A percentile compares a stretch with the other conserved stretches of the same genome.
These are phyloP conservation scores for Pammene fasciana DNA, from an alignment of 2,888 invertebrate genomes.

Conservation along the genomic window DNA sequence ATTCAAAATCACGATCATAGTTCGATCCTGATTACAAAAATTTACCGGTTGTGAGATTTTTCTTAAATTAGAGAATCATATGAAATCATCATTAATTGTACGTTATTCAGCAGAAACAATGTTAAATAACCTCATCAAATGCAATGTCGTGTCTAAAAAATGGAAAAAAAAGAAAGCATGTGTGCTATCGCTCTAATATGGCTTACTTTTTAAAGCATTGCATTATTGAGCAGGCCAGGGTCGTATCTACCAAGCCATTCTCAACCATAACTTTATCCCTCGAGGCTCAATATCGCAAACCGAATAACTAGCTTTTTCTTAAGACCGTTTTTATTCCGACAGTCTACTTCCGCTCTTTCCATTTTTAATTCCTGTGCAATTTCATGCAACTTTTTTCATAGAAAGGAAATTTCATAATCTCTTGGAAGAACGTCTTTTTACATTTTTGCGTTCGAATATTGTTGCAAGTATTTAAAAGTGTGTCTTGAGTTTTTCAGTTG, in stretches of 20 bases:
- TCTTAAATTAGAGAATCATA: too few relatives aligned
- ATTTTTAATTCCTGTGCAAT: conserved; percentile 39
- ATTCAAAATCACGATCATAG: too few relatives aligned
- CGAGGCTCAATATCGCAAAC: not conserved
- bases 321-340: conserved; percentile 33
- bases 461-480: not conserved
- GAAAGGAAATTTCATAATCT: conserved; percentile 35
- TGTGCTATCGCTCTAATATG: conserved; percentile 31
- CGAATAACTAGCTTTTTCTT: conserved; percentile 6
- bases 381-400: conserved; percentile 35
- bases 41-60: too few relatives aligned
- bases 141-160: conserved; percentile 16
- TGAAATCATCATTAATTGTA: too few relatives aligned
- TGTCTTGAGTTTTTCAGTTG: not conserved
- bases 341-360: conserved; percentile 35
- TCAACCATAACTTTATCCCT: not conserved
- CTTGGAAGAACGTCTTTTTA: conserved; percentile 14
- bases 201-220: conserved; percentile 23
- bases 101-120: not conserved
- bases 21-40: too few relatives aligned
- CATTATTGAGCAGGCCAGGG: conserved; percentile 32
- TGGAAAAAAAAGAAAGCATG: conserved; percentile 10
- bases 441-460: conserved; percentile 1
- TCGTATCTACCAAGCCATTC: not conserved
- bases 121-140: not conserved